Percentiles rank a stretch among this genome's conserved stretches.
Evolutionary conservation across 2,888 invertebrate species (phyloP).

Genomic region (Koerneria pararmatus): DNA sequence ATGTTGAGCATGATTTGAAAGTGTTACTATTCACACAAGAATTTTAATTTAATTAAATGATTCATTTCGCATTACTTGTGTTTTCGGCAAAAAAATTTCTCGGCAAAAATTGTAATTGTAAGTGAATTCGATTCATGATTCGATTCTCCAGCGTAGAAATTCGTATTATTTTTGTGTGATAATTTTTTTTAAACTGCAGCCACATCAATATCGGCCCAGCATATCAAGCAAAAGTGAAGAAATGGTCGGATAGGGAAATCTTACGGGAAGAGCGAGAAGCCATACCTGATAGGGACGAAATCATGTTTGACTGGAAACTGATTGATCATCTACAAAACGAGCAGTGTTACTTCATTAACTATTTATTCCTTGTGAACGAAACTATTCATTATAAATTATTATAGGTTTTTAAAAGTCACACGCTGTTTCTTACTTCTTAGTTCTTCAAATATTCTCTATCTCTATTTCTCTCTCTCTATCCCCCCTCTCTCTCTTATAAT

Average conservation of each 20-base stretch:
- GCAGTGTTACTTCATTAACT: conserved; percentile 37
- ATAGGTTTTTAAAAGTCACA: too few species aligned
- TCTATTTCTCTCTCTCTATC: too few species aligned
- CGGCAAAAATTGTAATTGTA: too few species aligned
- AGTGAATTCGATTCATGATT: too few species aligned
- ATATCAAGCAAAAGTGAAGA: conserved; percentile 55
- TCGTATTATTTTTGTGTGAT: too few species aligned
- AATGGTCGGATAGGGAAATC: conserved; percentile 54
- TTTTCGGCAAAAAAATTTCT: too few species aligned
- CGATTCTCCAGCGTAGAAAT: too few species aligned
- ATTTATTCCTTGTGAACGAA: too few species aligned
- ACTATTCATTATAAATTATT: too few species aligned
- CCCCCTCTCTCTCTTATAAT: background rate
- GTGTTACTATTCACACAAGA: background rate
- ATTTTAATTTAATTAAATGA: background rate
- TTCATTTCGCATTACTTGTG: background rate
- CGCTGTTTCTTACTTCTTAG: background rate
- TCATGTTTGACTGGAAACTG: conserved; percentile 43
- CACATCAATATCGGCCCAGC: conserved; percentile 46
- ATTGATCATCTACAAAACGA: conserved; percentile 44
- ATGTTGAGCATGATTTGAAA: background rate
- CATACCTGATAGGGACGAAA: conserved; percentile 51
- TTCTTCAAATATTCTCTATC: background rate
- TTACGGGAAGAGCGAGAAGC: conserved; percentile 36
- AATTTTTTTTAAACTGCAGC: background rate